Evolutionary conservation across 2,888 invertebrate genomes (phyloP), one percentile per base, ranked within the genome.

Genomic region (Sicus ferrugineus): DNA sequence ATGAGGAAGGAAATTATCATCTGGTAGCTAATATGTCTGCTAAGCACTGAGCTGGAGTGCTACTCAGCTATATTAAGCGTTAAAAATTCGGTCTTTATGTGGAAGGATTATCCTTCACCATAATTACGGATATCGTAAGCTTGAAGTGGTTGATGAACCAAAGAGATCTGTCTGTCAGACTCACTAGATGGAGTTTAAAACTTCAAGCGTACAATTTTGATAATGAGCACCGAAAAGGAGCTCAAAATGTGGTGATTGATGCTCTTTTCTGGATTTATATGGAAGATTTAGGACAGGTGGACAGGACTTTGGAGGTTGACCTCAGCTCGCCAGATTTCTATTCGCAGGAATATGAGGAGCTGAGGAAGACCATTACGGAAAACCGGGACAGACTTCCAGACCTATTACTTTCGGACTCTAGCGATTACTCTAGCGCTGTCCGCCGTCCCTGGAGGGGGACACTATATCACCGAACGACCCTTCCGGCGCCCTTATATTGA

Each of bases 111-210:
- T 50, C 59, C 1, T 75, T 77, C 31, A 73, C 30, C 0, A 70
- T 76, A 0, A 31, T 73, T 16, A 73, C 78, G 1, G 79, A 80
- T 71, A 75, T 76, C 54, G 71, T 71, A 19, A 74, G 75, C 2
- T 61, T 79, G 3, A 65, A 72, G 56, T 79, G 76, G 75, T 68
- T 79, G 1, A 61, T 73, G 65, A 73, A 68, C 21, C 70, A 78
- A 67, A 75, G 74, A 54, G 75, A 76, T 38, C 74, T 76, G 2
- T 68, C 68, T 19, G 79, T 75, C 5, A 61, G 75, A 46, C 61
- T 79, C 28, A 76, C 77, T 2, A 48, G 77, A 14, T 79, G 68
- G 68, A 50, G 50, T n/a, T 26, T 68, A 5, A 68, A 78, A 77
- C 70, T 67, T 75, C 73, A 67, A 59, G 68, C 11, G 75, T 78